Base-by-base conservation (phyloP, 2,113 vertebrate species). In the Mormyrus iriodes region DNA sequence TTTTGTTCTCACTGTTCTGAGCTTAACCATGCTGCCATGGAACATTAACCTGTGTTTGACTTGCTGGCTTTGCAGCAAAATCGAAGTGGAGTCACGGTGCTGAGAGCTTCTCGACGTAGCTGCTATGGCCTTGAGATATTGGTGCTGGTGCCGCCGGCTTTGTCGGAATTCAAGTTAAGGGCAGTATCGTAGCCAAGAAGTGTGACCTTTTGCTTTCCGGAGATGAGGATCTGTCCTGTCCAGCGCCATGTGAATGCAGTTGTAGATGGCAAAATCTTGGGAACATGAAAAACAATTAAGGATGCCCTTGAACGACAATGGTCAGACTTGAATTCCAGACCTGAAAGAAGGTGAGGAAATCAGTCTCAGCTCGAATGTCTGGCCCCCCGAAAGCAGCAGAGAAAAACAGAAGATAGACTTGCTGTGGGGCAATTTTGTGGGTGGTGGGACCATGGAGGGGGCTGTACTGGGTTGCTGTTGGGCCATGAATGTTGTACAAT, bases 91-190 rank as follows among this genome's bases (percentile, higher is more conserved):
- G 49, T 69, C 17, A 61, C 31, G n/a, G n/a, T 69, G 58, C 48
- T 6, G 76, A 49, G 42, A 27, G 61, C n/a, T 89, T 10, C 24
- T 42, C 73, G 48, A 7, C 24, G 42, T 65, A 91, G 89, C 73
- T 73, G 21, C 5, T 89, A 3, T 76, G 84, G 90, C 91, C 91
- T 89, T 76, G 13, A 89, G 89, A 90, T 49, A n/a, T 53, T 55
- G 52, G 35, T n/a, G 76, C 76, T 83, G 52, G 49, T 82, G 39
- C 9, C 61, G 87, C 19, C 65, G 86, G 49, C 90, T 88, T 90
- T 86, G 89, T 53, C 6, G 85, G 24, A 73, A 90, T 91, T 85
- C 89, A 88, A 91, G 90, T 91, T 88, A 44, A 92, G 92, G 89
- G 91, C 51, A 12, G 91, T 61, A 58, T 79, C 42, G 39, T 69